Evolutionary conservation across 1,140 invertebrate genomes (phyloP).

Genomic region (Sinonovacula constricta): DNA sequence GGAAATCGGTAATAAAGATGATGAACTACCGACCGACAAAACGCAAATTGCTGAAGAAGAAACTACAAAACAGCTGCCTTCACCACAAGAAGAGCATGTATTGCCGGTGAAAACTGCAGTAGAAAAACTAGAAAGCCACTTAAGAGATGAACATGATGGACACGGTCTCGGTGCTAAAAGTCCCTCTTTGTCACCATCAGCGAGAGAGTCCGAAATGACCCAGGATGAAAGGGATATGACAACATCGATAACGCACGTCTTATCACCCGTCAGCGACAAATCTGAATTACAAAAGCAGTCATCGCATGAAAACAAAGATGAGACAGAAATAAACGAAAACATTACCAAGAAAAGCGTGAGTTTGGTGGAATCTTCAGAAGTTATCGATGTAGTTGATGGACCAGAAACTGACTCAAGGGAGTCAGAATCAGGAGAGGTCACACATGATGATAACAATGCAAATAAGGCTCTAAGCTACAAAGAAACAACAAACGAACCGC

Average conservation of each 20-base stretch:
- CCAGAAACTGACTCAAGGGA: neutral
- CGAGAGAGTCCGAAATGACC: neutral
- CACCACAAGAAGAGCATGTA: conserved; percentile 14
- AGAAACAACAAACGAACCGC: too few species aligned
- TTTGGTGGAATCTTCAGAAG: neutral
- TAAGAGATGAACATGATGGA: conserved; percentile 33
- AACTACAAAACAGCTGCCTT: conserved; percentile 28
- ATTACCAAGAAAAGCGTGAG: neutral
- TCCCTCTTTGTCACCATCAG: neutral
- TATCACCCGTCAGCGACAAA: neutral
- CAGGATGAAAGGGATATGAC: neutral
- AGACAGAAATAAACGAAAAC: conserved; percentile 1
- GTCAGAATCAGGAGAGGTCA: too few species aligned
- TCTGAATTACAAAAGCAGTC: neutral
- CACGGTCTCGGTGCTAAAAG: neutral
- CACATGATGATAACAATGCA: too few species aligned
- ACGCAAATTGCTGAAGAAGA: conserved; percentile 36
- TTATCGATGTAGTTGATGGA: neutral
- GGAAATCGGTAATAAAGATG: conserved; percentile 14
- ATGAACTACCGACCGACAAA: conserved; percentile 1
- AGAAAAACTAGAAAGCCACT: conserved; percentile 37
- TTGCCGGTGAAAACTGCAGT: conserved; percentile 39
- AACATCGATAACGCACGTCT: neutral
- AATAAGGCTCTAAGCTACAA: too few species aligned
- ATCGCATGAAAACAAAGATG: neutral